These are phyloP conservation scores for Nothobranchius kuhntae DNA, from an alignment of 2,113 vertebrate genomes.

Conservation along the genomic window DNA sequence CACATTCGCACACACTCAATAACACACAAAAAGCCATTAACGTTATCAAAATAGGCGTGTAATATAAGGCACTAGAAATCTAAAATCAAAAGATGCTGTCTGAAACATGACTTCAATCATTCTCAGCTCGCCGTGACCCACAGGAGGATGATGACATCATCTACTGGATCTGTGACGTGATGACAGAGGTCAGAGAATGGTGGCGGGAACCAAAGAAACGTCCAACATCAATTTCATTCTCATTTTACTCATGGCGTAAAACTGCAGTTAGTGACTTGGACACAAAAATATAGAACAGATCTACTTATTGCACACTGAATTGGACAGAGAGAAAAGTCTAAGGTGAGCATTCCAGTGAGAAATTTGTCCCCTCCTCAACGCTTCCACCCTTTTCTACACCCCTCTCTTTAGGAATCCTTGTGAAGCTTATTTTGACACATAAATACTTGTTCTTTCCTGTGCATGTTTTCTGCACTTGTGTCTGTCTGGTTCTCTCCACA, in stretches of 20 bases:
- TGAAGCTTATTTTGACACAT: conserved; percentile 73
- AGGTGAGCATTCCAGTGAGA: conserved; percentile 76
- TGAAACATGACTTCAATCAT: conserved; percentile 66
- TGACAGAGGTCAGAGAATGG: conserved; percentile 23
- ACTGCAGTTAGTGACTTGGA: conserved; percentile 73
- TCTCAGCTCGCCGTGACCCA: conserved; percentile 57
- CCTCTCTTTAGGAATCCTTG: conserved; percentile 56
- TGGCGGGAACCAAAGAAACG: conserved; percentile 45
- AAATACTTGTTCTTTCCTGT: conserved; percentile 42
- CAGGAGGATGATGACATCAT: conserved; percentile 52
- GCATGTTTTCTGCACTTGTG: conserved; percentile 32
- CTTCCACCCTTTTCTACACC: conserved; percentile 13
- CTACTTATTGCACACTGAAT: conserved; percentile 80
- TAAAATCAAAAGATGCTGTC: conserved; percentile 76
- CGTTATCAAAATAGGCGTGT: conserved; percentile 81
- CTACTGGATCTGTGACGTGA: conserved; percentile 48
- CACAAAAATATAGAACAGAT: conserved; percentile 78
- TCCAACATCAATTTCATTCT: conserved; percentile 43
- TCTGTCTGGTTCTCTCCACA: conserved; percentile 20
- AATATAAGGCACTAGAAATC: conserved; percentile 82
- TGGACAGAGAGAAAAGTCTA: conserved; percentile 68
- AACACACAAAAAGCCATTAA: conserved; percentile 63
- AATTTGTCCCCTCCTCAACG: conserved; percentile 14
- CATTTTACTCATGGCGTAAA: conserved; percentile 46
- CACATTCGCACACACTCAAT: conserved; percentile 23